Base-by-base conservation (phyloP, 2,797 vertebrate species). In the Austrolebias charrua region DNA sequence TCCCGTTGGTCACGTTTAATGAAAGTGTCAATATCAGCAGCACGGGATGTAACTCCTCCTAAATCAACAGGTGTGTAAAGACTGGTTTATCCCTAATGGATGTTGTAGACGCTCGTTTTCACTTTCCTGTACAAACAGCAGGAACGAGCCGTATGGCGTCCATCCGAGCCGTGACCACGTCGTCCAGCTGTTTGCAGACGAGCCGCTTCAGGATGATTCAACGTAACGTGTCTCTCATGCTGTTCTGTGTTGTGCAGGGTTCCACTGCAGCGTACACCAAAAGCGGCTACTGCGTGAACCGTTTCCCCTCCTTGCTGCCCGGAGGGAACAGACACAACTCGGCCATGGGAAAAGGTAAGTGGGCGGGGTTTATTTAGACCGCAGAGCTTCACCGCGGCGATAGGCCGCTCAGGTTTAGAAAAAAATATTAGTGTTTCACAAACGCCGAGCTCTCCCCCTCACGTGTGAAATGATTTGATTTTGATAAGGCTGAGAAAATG, bases 231-330 rank as follows among this genome's bases (percentile, higher is more conserved):
- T 9, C 31, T 70, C 54, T 71, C 31, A 33, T 65, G 2, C 2
- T 52, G 33, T 69, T 68, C 43, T 55, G 44, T 73, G 20, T 48
- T 24, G 29, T 61, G 0, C 73, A 99, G 98, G 98, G 97, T 6
- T 95, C 92, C 16, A 98, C 97, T 13, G 94, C 96, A 38, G 95
- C 94, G 12, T 99, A 97, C 69, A 98, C 98, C 61, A 98, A 98
- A 85, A 96, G 96, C 0, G 98, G 98, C 46, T 97, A 95, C 88
- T 96, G 97, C 43, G 95, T 98, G 82, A 98, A 96, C 83, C 94
- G 93, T n/a, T 99, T 99, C 86, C 92, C 96, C 0, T 99, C 98
- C 16, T 90, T 96, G 57, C 89, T 99, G 61, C 98, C 98, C 0
- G 98, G 98, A 29, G 98, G 98, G 14, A 97, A 95, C 89, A 80